Conservation (phyloP, 2,113 vertebrate genomes). For the Gambusia affinis region DNA sequence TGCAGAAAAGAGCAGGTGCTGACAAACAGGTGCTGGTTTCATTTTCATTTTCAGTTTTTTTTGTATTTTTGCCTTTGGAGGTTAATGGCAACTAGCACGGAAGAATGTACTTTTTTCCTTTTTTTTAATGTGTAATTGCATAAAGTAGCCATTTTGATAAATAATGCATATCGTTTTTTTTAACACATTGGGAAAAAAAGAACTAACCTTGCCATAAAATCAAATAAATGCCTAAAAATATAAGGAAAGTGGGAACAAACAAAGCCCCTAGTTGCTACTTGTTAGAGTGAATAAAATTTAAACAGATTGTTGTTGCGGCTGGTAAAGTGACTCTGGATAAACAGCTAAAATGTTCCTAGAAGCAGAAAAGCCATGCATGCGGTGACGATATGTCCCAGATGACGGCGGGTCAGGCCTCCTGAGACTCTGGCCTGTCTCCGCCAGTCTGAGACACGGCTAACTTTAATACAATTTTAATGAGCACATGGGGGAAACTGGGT, state of each 20-base stretch:
- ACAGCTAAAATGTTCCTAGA: slow-evolving; percentile 12
- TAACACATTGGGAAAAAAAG: too few relatives aligned
- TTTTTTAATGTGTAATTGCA: not conserved
- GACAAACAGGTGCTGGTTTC: slow-evolving; percentile 83
- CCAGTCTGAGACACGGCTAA: slow-evolving; percentile 40
- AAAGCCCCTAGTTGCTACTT: slow-evolving; percentile 1
- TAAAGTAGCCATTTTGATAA: not conserved
- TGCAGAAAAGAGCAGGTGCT: slow-evolving; percentile 85
- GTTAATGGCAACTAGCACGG: slow-evolving; percentile 19
- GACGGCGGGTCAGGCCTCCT: slow-evolving; percentile 39
- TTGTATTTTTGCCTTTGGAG: slow-evolving; percentile 18
- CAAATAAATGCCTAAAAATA: too few relatives aligned
- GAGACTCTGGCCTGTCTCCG: slow-evolving; percentile 46
- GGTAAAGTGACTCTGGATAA: not conserved
- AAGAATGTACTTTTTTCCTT: not conserved
- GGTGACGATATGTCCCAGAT: slow-evolving; percentile 64
- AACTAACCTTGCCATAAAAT: too few relatives aligned
- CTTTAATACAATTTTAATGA: slow-evolving; percentile 77
- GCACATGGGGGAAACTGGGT: slow-evolving; percentile 70
- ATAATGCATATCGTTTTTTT: too few relatives aligned
- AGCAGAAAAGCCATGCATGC: slow-evolving; percentile 14
- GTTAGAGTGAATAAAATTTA: not conserved
- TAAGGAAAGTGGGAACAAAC: not conserved
- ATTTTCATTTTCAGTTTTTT: slow-evolving; percentile 9
- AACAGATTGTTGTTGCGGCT: not conserved